Evolutionary conservation across 2,888 invertebrate genomes (phyloP).

Genomic region (Cryptocheilus praepositus): DNA sequence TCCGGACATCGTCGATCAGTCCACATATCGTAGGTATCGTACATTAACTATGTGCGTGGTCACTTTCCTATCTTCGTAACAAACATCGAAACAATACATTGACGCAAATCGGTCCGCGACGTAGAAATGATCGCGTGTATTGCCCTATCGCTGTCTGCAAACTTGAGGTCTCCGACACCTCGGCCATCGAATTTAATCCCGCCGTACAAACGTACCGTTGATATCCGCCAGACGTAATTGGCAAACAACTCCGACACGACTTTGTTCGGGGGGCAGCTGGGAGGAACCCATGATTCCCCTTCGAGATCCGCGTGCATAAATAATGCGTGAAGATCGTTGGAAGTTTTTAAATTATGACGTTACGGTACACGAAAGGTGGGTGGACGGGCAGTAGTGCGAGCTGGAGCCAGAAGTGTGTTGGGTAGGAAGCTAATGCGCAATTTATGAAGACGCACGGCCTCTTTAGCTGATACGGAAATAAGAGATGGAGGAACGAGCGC

Average conservation of each 20-base stretch:
- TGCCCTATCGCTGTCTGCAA: neutral
- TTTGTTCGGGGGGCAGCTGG: constrained; percentile 33
- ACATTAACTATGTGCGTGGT: too few relatives aligned
- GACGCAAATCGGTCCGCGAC: neutral
- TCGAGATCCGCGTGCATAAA: constrained; percentile 45
- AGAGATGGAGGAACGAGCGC: constrained; percentile 33
- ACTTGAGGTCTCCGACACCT: neutral
- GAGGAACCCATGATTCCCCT: constrained; percentile 23
- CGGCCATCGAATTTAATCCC: constrained; percentile 30
- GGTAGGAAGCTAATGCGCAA: constrained; percentile 46
- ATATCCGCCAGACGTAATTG: constrained; percentile 42
- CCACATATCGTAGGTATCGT: too few relatives aligned
- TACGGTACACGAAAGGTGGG: constrained; percentile 10
- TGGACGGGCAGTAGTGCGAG: neutral
- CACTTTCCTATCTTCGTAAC: too few relatives aligned
- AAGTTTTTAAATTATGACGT: constrained; percentile 55
- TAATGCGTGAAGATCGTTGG: constrained; percentile 41
- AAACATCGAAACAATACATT: too few relatives aligned
- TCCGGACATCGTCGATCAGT: too few relatives aligned
- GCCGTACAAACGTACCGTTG: constrained; percentile 16
- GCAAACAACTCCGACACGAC: constrained; percentile 43
- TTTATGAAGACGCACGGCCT: constrained; percentile 54
- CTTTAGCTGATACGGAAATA: constrained; percentile 48
- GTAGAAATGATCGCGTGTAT: constrained; percentile 4
- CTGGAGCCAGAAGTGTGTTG: constrained; percentile 2